Evolutionary conservation across 1,140 invertebrate species (phyloP), one percentile per base, ranked within the genome.

Genomic region (Venustaconcha ellipsiformis): DNA sequence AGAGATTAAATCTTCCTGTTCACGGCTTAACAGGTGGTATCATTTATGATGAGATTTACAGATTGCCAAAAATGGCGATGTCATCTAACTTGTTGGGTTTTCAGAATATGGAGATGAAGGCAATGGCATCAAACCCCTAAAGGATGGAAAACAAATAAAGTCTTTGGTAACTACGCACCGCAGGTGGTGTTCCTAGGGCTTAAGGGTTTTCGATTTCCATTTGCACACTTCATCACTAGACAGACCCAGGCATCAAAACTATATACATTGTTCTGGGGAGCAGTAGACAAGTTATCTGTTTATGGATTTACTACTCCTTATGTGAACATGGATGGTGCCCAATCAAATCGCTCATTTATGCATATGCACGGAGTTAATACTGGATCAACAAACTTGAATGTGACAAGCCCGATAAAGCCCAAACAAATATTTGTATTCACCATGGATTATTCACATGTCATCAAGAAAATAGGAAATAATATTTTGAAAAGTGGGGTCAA

Each of bases 141-240:
- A 58, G 23, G 70, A 26, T 56, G 70, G 74, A 4, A 79, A 76
- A 73, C 72, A 72, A 59, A 55, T 71, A 20, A 69, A n/a, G 70
- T 59, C 2, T 14, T 23, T n/a, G 70, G 60, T 48, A 78, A 37
- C 1, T 59, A 74, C 60, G 58, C 62, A 58, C 59, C 68, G 26
- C 72, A 74, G 55, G 60, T 74, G 20, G 12, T 74, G 30, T 74
- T 74, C 55, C 72, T 68, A 1, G 72, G 66, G 23, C 62, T 74
- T 37, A 68, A 66, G n/a, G 72, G 66, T 60, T 74, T 74, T 68
- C 30, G 65, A 20, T 74, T 69, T 30, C 72, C 65, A 12, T 74
- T 74, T 74, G 66, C 72, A 20, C 72, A 74, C 67, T 81, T 76
- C 55, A 70, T 73, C 14, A 68, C 66, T 14, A 64, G 30, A 57